These are phyloP conservation scores for Hololepta plana DNA, from an alignment of 2,888 invertebrate genomes.

Conservation along the genomic window DNA sequence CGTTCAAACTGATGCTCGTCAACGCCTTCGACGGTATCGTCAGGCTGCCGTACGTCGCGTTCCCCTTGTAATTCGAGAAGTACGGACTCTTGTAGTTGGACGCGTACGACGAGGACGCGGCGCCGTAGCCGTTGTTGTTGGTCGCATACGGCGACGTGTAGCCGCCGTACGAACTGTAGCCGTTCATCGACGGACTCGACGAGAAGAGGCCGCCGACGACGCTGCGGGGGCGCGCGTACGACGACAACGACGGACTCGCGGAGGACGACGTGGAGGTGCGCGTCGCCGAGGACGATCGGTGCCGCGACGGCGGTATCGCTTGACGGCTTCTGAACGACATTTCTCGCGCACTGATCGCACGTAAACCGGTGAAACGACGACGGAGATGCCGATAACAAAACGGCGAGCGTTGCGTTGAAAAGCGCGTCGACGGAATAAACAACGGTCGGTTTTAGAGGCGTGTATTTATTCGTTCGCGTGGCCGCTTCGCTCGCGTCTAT, in stretches of 20 bases:
- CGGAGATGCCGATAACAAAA: too few species aligned
- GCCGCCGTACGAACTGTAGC: conserved; percentile 13
- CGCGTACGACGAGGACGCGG: conserved; percentile 8
- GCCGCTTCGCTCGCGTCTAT: too few species aligned
- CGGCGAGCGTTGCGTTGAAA: too few species aligned
- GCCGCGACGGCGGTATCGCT: conserved; percentile 18
- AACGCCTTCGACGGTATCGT: conserved; percentile 41
- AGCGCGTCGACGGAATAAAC: too few species aligned
- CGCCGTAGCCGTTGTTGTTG: conserved; percentile 5
- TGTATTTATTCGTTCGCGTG: too few species aligned
- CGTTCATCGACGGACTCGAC: conserved; percentile 16
- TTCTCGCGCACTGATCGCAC: conserved; percentile 5
- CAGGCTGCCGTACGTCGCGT: conserved; percentile 32
- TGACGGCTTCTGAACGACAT: conserved; percentile 20
- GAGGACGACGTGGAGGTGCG: conserved; percentile 13
- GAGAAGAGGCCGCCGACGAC: conserved; percentile 14
- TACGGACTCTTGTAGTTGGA: conserved; percentile 27
- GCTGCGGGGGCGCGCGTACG: conserved; percentile 9
- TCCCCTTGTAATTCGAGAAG: conserved; percentile 29
- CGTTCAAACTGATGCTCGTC: conserved; percentile 37
- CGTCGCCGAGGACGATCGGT: conserved; percentile 22
- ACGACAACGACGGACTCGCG: conserved; percentile 8
- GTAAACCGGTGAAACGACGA: too few species aligned
- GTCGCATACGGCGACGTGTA: conserved; percentile 9
- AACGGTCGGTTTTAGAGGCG: too few species aligned